phyloP scores from a whole-genome alignment of 30 jellyfish, hydroid and myxozoan genomes.

The Rhopilema esculentum region DNA sequence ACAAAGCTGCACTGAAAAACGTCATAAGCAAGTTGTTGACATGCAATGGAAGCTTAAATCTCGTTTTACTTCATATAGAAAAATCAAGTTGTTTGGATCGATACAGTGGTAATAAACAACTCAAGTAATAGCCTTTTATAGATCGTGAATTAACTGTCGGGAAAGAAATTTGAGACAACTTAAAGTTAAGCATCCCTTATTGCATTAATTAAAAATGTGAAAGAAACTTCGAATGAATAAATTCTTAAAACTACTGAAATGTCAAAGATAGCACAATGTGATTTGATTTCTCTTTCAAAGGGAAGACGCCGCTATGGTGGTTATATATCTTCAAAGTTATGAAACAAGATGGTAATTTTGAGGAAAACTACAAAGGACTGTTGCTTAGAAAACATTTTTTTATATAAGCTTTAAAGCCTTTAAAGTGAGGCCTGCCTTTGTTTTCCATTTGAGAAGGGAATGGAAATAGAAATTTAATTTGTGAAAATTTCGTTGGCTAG shows the following conservation, averaged over 20 bases:
- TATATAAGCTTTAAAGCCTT: not conserved
- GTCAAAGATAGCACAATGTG: not conserved
- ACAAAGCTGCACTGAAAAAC: no score
- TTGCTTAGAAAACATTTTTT: not conserved
- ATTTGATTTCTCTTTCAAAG: not conserved
- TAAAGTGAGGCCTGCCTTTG: not conserved
- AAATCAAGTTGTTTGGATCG: not conserved
- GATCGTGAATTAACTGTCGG: not conserved
- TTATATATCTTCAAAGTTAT: no score
- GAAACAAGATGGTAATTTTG: not conserved
- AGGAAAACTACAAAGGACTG: not conserved
- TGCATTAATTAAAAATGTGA: not conserved
- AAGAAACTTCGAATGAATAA: not conserved
- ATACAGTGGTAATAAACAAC: not conserved
- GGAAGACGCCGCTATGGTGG: not conserved
- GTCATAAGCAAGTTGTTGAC: not conserved
- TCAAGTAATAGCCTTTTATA: not conserved
- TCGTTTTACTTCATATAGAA: not conserved
- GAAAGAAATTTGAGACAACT: not conserved
- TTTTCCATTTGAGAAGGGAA: not conserved
- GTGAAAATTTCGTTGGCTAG: not conserved
- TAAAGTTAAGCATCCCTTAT: not conserved
- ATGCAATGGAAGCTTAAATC: not conserved
- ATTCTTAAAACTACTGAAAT: not conserved
- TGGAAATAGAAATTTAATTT: not conserved